Conservation (phyloP, 2,113 vertebrate species). For the Cyprinodon brontotheroides region DNA sequence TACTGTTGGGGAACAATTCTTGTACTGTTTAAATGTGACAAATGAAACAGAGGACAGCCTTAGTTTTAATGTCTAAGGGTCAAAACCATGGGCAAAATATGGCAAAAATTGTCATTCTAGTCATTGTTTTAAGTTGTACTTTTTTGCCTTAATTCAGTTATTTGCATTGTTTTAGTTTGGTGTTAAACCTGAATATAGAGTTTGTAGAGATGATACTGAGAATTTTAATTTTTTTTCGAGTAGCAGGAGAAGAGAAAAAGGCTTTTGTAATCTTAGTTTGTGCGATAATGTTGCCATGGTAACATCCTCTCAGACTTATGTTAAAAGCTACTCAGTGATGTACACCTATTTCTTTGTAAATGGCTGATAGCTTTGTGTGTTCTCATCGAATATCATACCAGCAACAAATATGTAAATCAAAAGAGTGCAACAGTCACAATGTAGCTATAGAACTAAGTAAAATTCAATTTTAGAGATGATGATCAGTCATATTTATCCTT, state of each 20-base stretch:
- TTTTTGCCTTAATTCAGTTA: neutral
- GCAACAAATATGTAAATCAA: constrained; percentile 1
- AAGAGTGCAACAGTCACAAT: constrained; percentile 1
- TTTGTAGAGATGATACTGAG: neutral
- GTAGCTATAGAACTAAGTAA: constrained; percentile 1
- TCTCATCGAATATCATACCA: constrained; percentile 13
- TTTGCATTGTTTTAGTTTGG: neutral
- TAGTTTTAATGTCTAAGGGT: constrained; percentile 22
- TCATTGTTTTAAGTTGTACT: neutral
- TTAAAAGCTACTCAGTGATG: constrained; percentile 43
- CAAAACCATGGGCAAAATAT: neutral
- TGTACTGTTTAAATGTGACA: constrained; percentile 26
- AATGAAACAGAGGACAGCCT: constrained; percentile 14
- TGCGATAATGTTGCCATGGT: constrained; percentile 71
- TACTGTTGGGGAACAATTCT: constrained; percentile 39
- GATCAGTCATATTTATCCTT: neutral
- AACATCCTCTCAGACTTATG: constrained; percentile 57
- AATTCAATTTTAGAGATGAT: neutral
- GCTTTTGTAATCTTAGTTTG: constrained; percentile 59
- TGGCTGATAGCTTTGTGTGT: neutral
- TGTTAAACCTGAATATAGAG: neutral
- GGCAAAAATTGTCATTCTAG: neutral
- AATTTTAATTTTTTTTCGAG: neutral
- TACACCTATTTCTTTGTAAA: constrained; percentile 1
- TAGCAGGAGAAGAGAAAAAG: constrained; percentile 48